Base-by-base conservation (phyloP, 2,888 invertebrate species). In the Lucinisca nassula region DNA sequence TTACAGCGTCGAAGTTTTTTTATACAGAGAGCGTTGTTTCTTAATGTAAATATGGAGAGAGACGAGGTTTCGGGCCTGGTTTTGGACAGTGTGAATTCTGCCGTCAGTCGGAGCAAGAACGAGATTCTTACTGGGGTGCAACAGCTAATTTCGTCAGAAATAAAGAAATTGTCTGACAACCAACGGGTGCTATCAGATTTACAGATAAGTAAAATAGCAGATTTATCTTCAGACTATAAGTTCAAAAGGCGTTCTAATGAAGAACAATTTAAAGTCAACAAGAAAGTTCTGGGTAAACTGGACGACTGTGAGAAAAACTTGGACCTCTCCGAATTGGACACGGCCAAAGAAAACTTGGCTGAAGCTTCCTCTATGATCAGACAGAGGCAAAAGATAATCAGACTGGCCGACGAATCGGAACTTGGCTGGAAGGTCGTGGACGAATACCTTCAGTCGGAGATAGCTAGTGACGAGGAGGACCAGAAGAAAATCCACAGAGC, bases 401-500 rank as follows among this genome's bases (percentile, higher is more conserved):
- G 61, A 4, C 6, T 61, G 32, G 61, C 61, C 1, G 61, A 17
- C 61, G 27, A 61, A 30, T 61, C 61, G 30, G 27, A 61, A 17
- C 30, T 61, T 1, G 61, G 61, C 8, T 61, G 61, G 27, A 61
- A 61, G 30, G 30, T 30, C 8, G 61, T 61, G 6, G 61, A 61
- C 61, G 30, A 61, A 30, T 61, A 61, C 21, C 4, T 61, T 4
- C 61, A 61, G 24, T 61, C 61, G 3, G 61, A 27, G 61, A 61
- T 61, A 61, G 61, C 61, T 24, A 27, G 30, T 17, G 61, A 61
- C 30, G 61, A 61, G 30, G 61, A 61, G 17, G 61, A 61, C 17
- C 61, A 61, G 61, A 61, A 61, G 17, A 61, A 61, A 8, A 61
- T 61, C 6, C 61, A 61, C 61, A 61, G 61, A 30, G 61, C 61